Evolutionary conservation across 2,888 invertebrate species (phyloP), one percentile per base, ranked within the genome.

Genomic region (Eulithis testata): DNA sequence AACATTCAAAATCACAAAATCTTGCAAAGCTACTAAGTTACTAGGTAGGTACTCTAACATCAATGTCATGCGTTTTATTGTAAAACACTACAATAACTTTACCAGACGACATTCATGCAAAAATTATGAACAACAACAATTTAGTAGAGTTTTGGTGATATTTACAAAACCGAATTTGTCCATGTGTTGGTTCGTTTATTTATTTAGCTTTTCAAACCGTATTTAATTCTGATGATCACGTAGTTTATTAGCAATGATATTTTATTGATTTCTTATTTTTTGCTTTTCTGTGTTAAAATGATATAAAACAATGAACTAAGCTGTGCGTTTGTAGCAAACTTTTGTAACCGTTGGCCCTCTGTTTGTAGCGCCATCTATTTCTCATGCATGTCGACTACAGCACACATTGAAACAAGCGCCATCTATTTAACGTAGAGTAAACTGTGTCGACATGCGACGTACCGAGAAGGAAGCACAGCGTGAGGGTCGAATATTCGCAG

Each of bases 401-500:
- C 88, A 88, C 86, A 71, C 83, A 82, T 81, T 80, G 74, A 76
- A 76, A 75, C 64, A 89, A 92, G 90, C 90, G 89, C 87, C 92
- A 91, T 89, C 91, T 91, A 88, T 83, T 59, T 66, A 74, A 75
- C 69, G 59, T 63, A 76, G 79, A 73, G 76, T 72, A 78, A 81
- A 69, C 75, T 76, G 78, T 79, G 82, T 78, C 84, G 84, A 79
- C 87, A 87, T 86, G 84, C 85, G 86, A 92, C 93, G 85, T 93
- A 93, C 93, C 93, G 93, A 88, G 79, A 73, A 73, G 92, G 90
- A 67, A 90, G 91, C 76, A 94, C 94, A 81, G 95, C 95, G 82
- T 94, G 93, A 76, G 95, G 96, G 95, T 95, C 96, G 94, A 96
- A 96, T 90, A 96, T 94, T 89, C 95, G 94, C 91, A 95, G 94